Percentiles rank a stretch among this genome's conserved stretches.
Evolutionary conservation across 2,797 vertebrate species (phyloP).

Genomic region (Borostomias antarcticus): DNA sequence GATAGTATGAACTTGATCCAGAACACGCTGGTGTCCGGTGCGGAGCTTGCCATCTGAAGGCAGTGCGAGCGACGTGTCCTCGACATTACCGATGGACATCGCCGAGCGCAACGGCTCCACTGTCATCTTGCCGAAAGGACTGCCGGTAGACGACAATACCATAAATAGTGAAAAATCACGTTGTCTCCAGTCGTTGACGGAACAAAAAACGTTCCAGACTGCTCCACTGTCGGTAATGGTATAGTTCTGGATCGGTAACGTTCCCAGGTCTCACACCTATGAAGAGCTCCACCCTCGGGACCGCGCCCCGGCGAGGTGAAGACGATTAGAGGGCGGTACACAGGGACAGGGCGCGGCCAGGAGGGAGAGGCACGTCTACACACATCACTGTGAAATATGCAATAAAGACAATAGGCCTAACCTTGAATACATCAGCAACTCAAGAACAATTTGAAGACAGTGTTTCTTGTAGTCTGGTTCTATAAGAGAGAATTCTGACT

Average conservation of each 20-base stretch:
- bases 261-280: conserved; percentile 18
- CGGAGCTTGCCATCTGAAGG: conserved; percentile 66
- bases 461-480: too few relatives aligned
- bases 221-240: not conserved
- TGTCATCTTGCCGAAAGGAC: conserved; percentile 55
- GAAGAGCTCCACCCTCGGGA: conserved; percentile 49
- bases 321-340: not conserved
- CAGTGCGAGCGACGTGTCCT: conserved; percentile 77
- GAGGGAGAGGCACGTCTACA: too few relatives aligned
- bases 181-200: too few relatives aligned
- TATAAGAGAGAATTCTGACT: too few relatives aligned
- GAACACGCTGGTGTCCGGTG: conserved; percentile 70
- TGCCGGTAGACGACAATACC: too few relatives aligned
- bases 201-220: not conserved
- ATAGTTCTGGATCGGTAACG: not conserved
- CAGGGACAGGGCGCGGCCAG: too few relatives aligned
- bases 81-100: conserved; percentile 20
- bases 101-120: conserved; percentile 67
- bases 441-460: too few relatives aligned
- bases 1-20: conserved; percentile 71
- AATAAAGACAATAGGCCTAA: too few relatives aligned
- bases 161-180: not conserved
- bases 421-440: too few relatives aligned
- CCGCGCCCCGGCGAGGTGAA: conserved; percentile 55
- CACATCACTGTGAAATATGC: too few relatives aligned